Conservation (phyloP, 2,797 vertebrate genomes). For the Peromyscus eremicus region DNA sequence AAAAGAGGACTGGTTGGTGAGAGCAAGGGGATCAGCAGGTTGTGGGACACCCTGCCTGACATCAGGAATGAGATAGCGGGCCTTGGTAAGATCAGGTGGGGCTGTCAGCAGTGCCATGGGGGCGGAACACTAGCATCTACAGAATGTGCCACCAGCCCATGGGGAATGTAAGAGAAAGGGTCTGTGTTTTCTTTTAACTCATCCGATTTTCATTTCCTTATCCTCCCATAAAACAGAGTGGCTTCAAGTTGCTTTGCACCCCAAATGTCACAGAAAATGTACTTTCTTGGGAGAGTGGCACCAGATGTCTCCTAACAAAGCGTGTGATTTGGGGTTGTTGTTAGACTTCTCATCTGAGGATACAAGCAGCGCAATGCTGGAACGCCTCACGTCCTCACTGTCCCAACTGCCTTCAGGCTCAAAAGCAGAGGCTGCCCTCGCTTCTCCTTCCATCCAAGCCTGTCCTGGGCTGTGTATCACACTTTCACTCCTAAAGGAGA, state of each 20-base stretch:
- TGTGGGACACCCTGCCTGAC: neutral
- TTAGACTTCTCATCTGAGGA: neutral
- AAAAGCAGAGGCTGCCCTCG: too few species aligned
- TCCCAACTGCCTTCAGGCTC: neutral
- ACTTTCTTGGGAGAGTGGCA: constrained; percentile 7
- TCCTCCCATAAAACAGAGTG: constrained; percentile 24
- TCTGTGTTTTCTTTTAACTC: neutral
- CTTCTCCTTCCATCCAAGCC: constrained; percentile 4
- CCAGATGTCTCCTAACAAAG: constrained; percentile 45
- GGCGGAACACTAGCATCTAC: neutral
- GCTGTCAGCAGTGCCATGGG: neutral
- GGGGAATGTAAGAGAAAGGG: neutral
- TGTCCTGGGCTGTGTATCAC: neutral
- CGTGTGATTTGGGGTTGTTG: neutral
- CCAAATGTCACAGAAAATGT: neutral
- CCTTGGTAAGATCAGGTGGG: neutral
- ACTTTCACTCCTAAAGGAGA: neutral
- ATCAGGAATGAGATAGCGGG: neutral
- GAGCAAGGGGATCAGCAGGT: too few species aligned
- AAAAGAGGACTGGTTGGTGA: neutral
- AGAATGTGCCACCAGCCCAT: neutral
- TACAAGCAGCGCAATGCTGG: neutral
- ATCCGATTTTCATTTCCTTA: neutral
- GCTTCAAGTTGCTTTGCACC: neutral
- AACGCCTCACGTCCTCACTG: rapidly evolving